Base-by-base conservation (phyloP, 2,797 vertebrate genomes). In the Hyperoplus lanceolatus region DNA sequence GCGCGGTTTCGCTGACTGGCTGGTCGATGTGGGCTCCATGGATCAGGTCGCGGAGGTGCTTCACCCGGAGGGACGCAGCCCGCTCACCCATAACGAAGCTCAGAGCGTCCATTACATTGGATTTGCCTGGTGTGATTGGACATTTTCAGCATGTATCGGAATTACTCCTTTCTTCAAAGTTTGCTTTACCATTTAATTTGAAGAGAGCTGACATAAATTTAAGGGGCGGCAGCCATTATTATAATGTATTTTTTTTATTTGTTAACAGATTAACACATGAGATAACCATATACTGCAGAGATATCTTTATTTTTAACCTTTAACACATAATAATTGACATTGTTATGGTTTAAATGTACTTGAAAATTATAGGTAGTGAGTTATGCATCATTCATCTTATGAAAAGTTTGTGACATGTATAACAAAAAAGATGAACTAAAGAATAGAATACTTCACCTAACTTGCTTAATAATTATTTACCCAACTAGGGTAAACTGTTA, bases 81-180 rank as follows among this genome's bases (percentile, higher is more conserved):
- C 95, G 95, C 85, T 99, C 98, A 70, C 97, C 98, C 84, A 97
- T 87, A 54, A 95, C 97, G 80, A 99, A 99, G 87, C 98, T 97
- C 85, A 99, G 80, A 9, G 98, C 98, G 80, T 99, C 98, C 97
- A 99, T 99, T 69, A 99, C 89, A 53, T 99, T 99, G 6, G 98
- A 99, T 83, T 99, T 99, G 0, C 97, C 97, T 97, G 9, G 3
- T 38, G 18, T 29, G 3, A 42, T n/a, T 48, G 43, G 21, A 60
- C 21, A 64, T 29, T 0, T 36, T 59, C 3, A 67, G 9, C 1
- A 29, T 6, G 3, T 18, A 4, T 15, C 36, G 54, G 9, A 57
- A 9, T 13, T 18, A 62, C 41, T 29, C 8, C 11, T 68, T 15
- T 48, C 5, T 56, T 38, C 58, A 38, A 59, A 50, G 9, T 12